A percentile compares a stretch with the other conserved stretches of the same genome.
These are phyloP conservation scores for Volucella inanis DNA, from an alignment of 2,888 invertebrate species.

Conservation along the genomic window DNA sequence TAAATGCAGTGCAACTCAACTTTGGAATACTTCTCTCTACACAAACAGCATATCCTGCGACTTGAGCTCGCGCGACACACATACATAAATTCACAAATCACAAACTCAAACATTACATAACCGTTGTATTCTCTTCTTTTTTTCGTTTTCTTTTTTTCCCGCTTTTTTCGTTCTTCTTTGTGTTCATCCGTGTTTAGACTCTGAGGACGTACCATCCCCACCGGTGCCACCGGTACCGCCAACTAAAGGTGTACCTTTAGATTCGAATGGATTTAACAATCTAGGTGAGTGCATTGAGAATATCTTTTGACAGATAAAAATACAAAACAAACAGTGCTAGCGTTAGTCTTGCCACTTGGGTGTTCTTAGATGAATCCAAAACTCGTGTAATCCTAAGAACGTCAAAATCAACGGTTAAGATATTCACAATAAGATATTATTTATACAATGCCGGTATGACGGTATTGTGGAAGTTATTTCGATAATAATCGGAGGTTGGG, in stretches of 20 bases:
- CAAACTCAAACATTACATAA: conserved; percentile 38
- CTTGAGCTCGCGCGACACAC: conserved; percentile 50
- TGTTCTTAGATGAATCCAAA: conserved; percentile 1
- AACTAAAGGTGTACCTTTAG: conserved; percentile 85
- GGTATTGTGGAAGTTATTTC: conserved; percentile 7
- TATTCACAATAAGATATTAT: no score
- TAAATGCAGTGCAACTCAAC: conserved; percentile 23
- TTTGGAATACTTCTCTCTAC: conserved; percentile 33
- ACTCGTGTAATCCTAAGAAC: background rate
- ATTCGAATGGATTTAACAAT: conserved; percentile 84
- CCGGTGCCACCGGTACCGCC: conserved; percentile 85
- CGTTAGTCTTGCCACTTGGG: conserved; percentile 6
- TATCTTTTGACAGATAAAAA: conserved; percentile 17
- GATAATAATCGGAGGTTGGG: conserved; percentile 6
- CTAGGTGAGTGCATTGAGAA: conserved; percentile 84
- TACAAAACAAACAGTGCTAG: background rate
- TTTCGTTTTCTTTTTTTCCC: conserved; percentile 71
- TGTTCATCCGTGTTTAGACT: conserved; percentile 77
- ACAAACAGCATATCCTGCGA: conserved; percentile 39
- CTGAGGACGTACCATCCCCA: conserved; percentile 81
- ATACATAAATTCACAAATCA: conserved; percentile 47
- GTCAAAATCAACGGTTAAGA: conserved; percentile 3
- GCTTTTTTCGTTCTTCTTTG: conserved; percentile 75
- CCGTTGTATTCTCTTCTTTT: conserved; percentile 51
- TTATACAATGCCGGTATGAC: background rate